Conservation (phyloP, 2,113 vertebrate genomes). For the Pedetes capensis region DNA sequence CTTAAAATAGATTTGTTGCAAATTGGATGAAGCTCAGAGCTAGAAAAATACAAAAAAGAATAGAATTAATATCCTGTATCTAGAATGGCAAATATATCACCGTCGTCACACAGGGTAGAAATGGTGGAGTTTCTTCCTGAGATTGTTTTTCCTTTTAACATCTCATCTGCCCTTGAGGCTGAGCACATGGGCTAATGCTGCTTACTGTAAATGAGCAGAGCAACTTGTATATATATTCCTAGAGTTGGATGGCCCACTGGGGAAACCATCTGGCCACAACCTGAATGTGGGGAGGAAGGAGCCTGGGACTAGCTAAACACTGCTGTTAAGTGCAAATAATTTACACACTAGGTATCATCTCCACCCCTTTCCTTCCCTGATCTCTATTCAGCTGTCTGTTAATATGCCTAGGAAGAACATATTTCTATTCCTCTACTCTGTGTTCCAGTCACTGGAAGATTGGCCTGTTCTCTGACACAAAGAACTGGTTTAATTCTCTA, state of each 20-base stretch:
- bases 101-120: neutral
- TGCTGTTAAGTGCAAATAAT: constrained; percentile 70
- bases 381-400: neutral
- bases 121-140: constrained; percentile 7
- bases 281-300: constrained; percentile 74
- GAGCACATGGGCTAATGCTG: constrained; percentile 59
- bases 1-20: constrained; percentile 83
- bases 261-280: constrained; percentile 70
- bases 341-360: constrained; percentile 44
- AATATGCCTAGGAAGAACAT: neutral
- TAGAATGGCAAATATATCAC: constrained; percentile 23
- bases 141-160: neutral
- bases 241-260: constrained; percentile 23
- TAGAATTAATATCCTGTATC: constrained; percentile 35
- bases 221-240: constrained; percentile 27
- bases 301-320: constrained; percentile 55
- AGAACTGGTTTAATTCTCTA: neutral
- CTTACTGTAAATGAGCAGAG: constrained; percentile 72
- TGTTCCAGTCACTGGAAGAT: neutral
- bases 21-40: constrained; percentile 82
- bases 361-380: neutral
- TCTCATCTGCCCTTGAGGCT: constrained; percentile 58
- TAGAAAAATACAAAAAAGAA: constrained; percentile 79
- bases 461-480: neutral
- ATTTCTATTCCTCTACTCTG: neutral